Base-by-base conservation (phyloP, 2,888 invertebrate genomes). In the Ophraella communa region DNA sequence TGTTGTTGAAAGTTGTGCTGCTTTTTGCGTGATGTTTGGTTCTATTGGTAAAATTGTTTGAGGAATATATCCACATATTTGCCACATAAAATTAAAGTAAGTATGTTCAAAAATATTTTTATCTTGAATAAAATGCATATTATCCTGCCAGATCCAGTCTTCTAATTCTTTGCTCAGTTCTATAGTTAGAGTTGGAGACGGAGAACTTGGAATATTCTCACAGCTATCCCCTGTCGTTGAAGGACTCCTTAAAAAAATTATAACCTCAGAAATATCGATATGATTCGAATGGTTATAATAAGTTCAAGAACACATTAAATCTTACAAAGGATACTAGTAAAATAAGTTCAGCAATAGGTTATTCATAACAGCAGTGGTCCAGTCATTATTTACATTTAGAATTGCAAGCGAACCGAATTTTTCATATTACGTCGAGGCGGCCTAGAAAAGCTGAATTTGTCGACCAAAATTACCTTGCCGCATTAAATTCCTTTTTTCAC, bases 121-220 rank as follows among this genome's bases (percentile, higher is more conserved):
- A 82, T 97, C 96, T 78, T 94, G 94, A 59, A 97, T 85, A 79
- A 96, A 97, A 80, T 95, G 93, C 88, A 93, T 93, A 81, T 97
- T 97, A 83, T 97, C 97, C 79, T 95, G 92, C 96, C 96, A 97
- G 73, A 97, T 96, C 96, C 96, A 96, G 82, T 94, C 92, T 79
- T 94, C 93, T 39, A 96, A 84, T 73, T 95, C 95, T 71, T 90
- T 88, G 55, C 89, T 90, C 3, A 93, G 83, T 71, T 88, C 87
- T 71, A 91, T 84, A 4, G 39, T 77, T 11, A 58, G 35, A 3
- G 52, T 24, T 0, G 68, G 73, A 66, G 39, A 53, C 0, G 70
- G 67, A 1, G 71, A 66, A 21, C 62, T 69, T 63, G 63, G 59
- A 56, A 65, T 33, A 59, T 62, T 74, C 23, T 78, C 79, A 14